Base-by-base conservation (phyloP, 2,797 vertebrate species). In the Chromobotia macracanthus region DNA sequence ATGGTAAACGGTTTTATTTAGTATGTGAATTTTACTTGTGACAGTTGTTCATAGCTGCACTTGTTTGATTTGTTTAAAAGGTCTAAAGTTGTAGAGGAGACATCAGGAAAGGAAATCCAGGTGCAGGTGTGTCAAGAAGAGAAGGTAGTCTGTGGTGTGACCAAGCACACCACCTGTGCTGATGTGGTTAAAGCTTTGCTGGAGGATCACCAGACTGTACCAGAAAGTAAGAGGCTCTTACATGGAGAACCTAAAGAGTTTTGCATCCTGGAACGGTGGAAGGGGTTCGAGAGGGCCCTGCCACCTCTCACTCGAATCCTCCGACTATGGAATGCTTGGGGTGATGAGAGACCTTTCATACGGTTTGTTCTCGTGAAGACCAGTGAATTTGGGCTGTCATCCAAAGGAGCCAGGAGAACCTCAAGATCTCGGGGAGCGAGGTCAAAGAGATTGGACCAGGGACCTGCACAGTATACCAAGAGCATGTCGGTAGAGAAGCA, bases 101-200 rank as follows among this genome's bases (percentile, higher is more conserved):
- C 83, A n/a, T 80, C 91, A 16, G 95, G 95, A 35, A 96, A 94
- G 77, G 96, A 98, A 92, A 96, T 99, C 72, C 95, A 96, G 72
- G 95, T 99, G 41, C 95, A 93, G 77, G 96, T 98, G 83, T 96
- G 95, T 87, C 93, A 94, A n/a, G 97, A 98, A 85, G 97, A 99
- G 83, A 99, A 99, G 88, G 93, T 95, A 28, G 94, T 99, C 28
- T 97, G 95, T 63, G 97, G 96, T 9, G 89, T 99, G 38, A 97
- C 96, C 4, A 99, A 97, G 84, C 95, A 94, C 80, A 99, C 97
- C 0, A 98, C 96, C 3, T 97, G 96, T 12, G 87, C 91, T 0
- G 95, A 99, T 79, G 89, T 99, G 85, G 90, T 99, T 77, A 93
- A 96, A 84, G 97, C 97, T 0, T 88, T 99, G 72, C 92, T 99